Base-by-base conservation (phyloP, 1,140 invertebrate species). In the Bombus sibiricus region DNA sequence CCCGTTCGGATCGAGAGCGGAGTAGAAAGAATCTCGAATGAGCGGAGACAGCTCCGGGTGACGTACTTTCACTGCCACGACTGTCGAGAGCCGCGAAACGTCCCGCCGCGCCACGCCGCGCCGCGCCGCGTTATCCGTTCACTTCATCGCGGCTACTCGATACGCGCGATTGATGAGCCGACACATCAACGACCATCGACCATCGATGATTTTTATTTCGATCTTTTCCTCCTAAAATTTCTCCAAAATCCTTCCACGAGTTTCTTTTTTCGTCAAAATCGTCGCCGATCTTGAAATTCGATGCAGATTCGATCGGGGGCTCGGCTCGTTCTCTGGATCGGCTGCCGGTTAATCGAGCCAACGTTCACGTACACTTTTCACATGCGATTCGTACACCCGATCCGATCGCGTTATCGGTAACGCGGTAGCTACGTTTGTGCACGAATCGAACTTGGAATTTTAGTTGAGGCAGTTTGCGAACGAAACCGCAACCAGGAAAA, bases 61-160 rank as follows among this genome's bases (percentile, higher is more conserved):
- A 84, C 89, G 89, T 91, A 92, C 92, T 92, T 92, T 92, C 91
- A 92, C 92, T 88, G 80, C 64, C 83, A 80, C 86, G 83, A 85
- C 68, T 62, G 75, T 71, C 74, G 74, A 74, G 72, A 57, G 13
- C 86, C 69, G 68, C 78, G 81, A 41, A 62, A 84, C 79, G 83
- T 79, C 72, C 22, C 34, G 25, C 12, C 34, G 43, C 28, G 59
- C 59, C 34, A 84, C 79, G 81, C 78, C 72, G 13, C 34, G 25
- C 12, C 34, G 43, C 12, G 59, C 59, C n/a, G 43, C 28, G 47
- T 79, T 53, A 32, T 39, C 69, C 84, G 78, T 47, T 85, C 84
- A 74, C 57, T 81, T 74, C 41, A 43, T 80, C 84, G 71, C 62
- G 37, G 13, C n/a, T 41, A 37, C 12, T 5, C 80, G 47, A 72